Evolutionary conservation across 1,140 invertebrate genomes (phyloP), one percentile per base, ranked within the genome.

Genomic region (Nasonia longicornis): DNA sequence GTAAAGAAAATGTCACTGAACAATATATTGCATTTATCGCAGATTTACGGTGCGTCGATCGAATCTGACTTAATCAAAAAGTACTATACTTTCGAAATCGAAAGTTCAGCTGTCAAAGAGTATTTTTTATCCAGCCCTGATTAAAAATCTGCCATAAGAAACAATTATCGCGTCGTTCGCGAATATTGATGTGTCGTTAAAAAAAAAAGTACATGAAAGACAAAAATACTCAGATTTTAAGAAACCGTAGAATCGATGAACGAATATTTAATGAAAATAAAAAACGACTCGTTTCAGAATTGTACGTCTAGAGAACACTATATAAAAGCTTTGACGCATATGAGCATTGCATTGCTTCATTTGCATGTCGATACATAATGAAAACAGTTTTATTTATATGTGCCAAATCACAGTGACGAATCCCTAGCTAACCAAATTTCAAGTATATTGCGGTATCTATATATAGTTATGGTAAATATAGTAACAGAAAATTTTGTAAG

Each of bases 61-160:
- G 26, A 26, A 48, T 14, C 11, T 48, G 11, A 11, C 16, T n/a
- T 58, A 16, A 35, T 35, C 31, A 35, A 35, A 35, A 58, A 58
- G 4, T 14, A 58, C 6, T 7, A n/a, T 20, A 26, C 26, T 26
- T 26, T 58, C 16, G 52, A 58, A 42, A 42, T 42, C 29, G n/a
- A 73, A 80, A 75, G 77, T 77, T 72, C 42, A 77, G 63, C 69
- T 77, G 58, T 73, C 67, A 81, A 48, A 0, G 26, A 48, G 69
- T 72, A 81, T 20, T 66, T 64, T 45, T 58, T 38, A 0, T 42
- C 22, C 20, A 73, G 38, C 12, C 52, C 69, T 66, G 20, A 64
- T 78, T 67, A 26, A 78, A 77, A 79, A 58, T 76, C 76, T 79
- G 71, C 81, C 81, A 79, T 58, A 78, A 74, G 3, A 71, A 79